Evolutionary conservation across 2,888 invertebrate species (phyloP), one percentile per base, ranked within the genome.

Genomic region (Tetranychus piercei): DNA sequence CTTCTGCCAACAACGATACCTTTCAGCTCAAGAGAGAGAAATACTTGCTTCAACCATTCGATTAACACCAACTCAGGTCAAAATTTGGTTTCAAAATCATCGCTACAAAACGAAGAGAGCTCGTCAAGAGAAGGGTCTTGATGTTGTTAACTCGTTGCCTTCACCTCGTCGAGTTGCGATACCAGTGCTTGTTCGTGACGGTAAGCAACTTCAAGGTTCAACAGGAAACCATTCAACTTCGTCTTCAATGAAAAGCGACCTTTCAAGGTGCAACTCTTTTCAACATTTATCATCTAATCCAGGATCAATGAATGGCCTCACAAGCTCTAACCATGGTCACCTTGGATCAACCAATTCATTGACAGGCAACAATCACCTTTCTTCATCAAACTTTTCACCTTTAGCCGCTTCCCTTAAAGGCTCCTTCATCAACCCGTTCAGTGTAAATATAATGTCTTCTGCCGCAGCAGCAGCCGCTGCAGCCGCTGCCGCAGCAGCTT

Each of bases 101-200:
- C n/a, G 99, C 81, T 99, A 99, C 86, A 99, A 73, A 99, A 86
- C 94, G 96, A 85, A 99, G 99, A 85, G 86, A 97, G 80, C 94
- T 96, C 82, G 93, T 95, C 71, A 96, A 97, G 84, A 97, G 99
- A 85, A 95, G 96, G 84, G 94, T 92, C 67, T n/a, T 9, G 44
- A 44, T n/a, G 69, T 20, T 15, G 22, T 71, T 15, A 23, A 71
- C 0, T 20, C 71, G 15, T 73, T 75, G 55, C 76, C 78, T n/a
- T 77, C 77, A n/a, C 79, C 79, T 0, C 76, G 83, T n/a, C 80
- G 83, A 71, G 83, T 84, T 55, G 83, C 84, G 44, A 83, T 84
- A 3, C 84, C 84, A 1, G 84, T 84, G 44, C 78, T 84, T 67
- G 83, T 84, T 6, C 81, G 82, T 74, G 83, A 84, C 78, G 83